Base-by-base conservation (phyloP, 1,140 invertebrate genomes). In the Diachasma alloeum region DNA sequence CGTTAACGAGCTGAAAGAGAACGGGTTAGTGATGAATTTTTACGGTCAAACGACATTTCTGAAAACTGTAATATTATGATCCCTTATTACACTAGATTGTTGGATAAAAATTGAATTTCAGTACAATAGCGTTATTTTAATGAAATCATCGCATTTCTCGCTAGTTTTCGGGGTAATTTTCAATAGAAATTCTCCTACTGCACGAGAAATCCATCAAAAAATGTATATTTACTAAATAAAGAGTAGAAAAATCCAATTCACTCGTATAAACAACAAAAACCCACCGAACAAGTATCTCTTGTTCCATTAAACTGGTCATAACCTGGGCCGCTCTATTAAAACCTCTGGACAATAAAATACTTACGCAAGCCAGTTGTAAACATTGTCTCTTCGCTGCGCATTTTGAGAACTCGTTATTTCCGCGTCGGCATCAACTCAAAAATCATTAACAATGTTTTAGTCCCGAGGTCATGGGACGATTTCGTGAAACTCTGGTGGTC, bases 291-390 rank as follows among this genome's bases (percentile, higher is more conserved):
- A 26, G 59, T 63, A 26, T 63, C 59, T 63, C 59, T 3, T 26
- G 19, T 63, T 26, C 11, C 59, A 15, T 24, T 1, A 31, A 22
- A 74, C 48, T 17, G 59, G 26, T 63, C 59, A 63, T 74, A 74
- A 74, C 66, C 31, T 66, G 22, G 56, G 59, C 59, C 39, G 72
- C 37, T 22, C 72, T 63, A 74, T 63, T 63, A 48, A 72, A 56
- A 63, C 37, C 9, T 31, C 56, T 22, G 36, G 59, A 73, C 53
- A 48, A 72, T 15, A 11, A 39, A 22, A 11, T 26, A 48, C 10
- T 42, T 70, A 42, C 22, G 22, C 42, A 70, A 70, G 31, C 67
- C 36, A 48, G 69, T 71, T 71, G 69, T 71, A 48, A 71, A 71
- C 69, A 71, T 63, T 26, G 22, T 42, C 39, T 42, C 13, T 42